phyloP scores from a whole-genome alignment of 1,140 invertebrate genomes.

The Oscheius sp. region DNA sequence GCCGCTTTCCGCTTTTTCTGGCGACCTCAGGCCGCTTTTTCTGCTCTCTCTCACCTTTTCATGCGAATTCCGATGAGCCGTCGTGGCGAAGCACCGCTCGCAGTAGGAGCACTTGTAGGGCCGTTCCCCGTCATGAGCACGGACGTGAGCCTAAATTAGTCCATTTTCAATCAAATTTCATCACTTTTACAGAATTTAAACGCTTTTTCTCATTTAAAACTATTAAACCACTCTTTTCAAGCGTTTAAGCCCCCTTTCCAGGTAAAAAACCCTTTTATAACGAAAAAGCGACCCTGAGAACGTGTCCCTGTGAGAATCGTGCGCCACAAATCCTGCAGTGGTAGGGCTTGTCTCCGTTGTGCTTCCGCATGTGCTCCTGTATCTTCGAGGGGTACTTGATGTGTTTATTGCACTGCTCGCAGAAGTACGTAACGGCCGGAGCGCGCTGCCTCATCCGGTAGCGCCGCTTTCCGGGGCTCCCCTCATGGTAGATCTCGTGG shows the following conservation, averaged over 20 bases:
- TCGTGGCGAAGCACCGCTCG: constrained; percentile 75
- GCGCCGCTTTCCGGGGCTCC: neutral
- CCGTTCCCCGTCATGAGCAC: constrained; percentile 23
- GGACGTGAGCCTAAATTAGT: constrained; percentile 31
- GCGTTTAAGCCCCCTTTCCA: neutral
- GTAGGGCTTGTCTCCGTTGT: constrained; percentile 91
- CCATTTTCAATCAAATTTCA: constrained; percentile 64
- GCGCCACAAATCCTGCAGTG: constrained; percentile 91
- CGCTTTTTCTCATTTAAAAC: no score
- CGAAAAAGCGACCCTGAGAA: constrained; percentile 7
- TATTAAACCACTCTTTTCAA: no score
- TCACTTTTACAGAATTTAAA: neutral
- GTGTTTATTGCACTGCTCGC: constrained; percentile 37
- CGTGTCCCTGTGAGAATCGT: constrained; percentile 74
- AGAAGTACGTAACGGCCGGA: constrained; percentile 56
- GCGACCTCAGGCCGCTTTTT: neutral
- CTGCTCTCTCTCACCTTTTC: neutral
- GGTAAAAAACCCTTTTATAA: neutral
- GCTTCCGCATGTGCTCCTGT: constrained; percentile 66
- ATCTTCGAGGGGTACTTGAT: constrained; percentile 68
- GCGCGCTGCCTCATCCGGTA: constrained; percentile 15
- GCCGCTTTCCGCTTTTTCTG: neutral
- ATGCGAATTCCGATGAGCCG: neutral
- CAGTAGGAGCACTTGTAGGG: constrained; percentile 38
- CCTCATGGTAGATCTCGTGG: neutral